These are phyloP conservation scores for Tetranychus truncatus DNA, from an alignment of 2,888 invertebrate species.

Conservation along the genomic window DNA sequence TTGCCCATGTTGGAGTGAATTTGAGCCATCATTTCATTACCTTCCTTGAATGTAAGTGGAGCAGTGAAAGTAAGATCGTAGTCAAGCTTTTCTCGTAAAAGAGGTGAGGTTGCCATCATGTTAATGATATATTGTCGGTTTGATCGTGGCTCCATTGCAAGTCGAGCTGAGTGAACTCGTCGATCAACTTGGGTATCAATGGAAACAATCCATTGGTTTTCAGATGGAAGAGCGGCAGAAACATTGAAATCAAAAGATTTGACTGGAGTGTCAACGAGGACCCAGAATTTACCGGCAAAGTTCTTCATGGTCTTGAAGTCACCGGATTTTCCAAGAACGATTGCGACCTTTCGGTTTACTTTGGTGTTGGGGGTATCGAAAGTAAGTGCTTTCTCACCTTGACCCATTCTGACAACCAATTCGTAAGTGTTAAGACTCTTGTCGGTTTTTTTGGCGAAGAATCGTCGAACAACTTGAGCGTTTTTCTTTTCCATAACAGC, in stretches of 20 bases:
- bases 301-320: not conserved
- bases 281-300: not conserved
- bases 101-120: not conserved
- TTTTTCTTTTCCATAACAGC: not conserved
- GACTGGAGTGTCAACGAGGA: not conserved
- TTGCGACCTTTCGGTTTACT: not conserved
- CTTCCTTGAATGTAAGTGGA: not conserved
- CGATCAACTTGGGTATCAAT: not conserved
- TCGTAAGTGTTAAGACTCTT: not conserved
- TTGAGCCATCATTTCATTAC: not conserved
- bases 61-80: not conserved
- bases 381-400: not conserved
- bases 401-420: not conserved
- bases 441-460: conserved; percentile 6
- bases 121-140: not conserved
- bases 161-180: not conserved
- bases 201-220: not conserved
- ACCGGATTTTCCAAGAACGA: not conserved
- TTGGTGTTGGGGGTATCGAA: not conserved
- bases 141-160: not conserved
- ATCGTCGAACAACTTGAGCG: not conserved
- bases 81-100: not conserved
- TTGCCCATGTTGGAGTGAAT: not conserved
- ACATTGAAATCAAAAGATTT: not conserved
- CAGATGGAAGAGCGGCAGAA: not conserved